These are phyloP conservation scores for Hylaeus volcanicus DNA, from an alignment of 1,140 invertebrate genomes.

Conservation along the genomic window DNA sequence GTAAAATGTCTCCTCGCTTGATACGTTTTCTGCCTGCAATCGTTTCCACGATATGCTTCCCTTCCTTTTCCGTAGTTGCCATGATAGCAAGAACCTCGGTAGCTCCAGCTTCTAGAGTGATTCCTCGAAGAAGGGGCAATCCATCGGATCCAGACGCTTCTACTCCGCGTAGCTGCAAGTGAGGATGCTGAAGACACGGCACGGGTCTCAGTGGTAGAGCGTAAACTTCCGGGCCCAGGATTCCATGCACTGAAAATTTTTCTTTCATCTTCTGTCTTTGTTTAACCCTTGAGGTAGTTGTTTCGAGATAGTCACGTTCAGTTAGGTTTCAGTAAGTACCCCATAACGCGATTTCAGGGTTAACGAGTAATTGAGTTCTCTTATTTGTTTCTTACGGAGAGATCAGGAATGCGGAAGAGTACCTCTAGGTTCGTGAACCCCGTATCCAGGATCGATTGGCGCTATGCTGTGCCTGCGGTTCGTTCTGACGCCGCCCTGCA, in stretches of 20 bases:
- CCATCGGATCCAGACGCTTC: constrained; percentile 77
- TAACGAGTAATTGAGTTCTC: no score
- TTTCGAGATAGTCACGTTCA: no score
- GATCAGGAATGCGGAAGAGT: neutral
- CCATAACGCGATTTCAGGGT: no score
- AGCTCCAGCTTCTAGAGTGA: constrained; percentile 91
- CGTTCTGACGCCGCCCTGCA: constrained; percentile 79
- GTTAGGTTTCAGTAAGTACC: no score
- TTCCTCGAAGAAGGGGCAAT: constrained; percentile 83
- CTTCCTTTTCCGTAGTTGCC: constrained; percentile 85
- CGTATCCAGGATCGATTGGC: constrained; percentile 82
- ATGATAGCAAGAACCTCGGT: constrained; percentile 95
- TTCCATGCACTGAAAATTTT: constrained; percentile 60
- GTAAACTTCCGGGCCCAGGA: constrained; percentile 71
- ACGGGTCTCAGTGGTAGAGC: constrained; percentile 71
- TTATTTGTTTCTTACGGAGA: neutral
- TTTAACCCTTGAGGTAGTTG: no score
- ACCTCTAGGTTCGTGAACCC: constrained; percentile 41
- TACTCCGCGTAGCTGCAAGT: constrained; percentile 85
- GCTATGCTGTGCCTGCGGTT: constrained; percentile 85
- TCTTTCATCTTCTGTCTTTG: neutral
- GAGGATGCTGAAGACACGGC: constrained; percentile 81
- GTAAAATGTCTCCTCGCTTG: constrained; percentile 88
- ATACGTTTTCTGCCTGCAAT: constrained; percentile 87
- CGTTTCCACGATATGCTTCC: constrained; percentile 87